Evolutionary conservation across 2,888 invertebrate genomes (phyloP).

Genomic region (Campopleginae sp.): DNA sequence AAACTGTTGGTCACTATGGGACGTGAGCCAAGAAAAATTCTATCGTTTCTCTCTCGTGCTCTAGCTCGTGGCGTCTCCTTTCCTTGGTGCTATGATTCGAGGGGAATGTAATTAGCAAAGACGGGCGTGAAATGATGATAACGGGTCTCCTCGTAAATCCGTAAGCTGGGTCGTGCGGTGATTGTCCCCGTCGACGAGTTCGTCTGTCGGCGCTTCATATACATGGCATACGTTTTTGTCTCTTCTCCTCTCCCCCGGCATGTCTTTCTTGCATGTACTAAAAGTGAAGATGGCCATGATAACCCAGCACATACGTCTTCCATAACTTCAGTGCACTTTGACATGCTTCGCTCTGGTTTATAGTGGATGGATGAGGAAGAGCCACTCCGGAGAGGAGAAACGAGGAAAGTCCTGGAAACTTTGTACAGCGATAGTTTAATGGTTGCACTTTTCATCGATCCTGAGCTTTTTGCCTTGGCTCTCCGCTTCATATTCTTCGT

Average conservation of each 20-base stretch:
- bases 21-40: slow-evolving; percentile 24
- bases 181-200: slow-evolving; percentile 63
- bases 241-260: slow-evolving; percentile 1
- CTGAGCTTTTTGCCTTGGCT: slow-evolving; percentile 23
- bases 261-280: slow-evolving; percentile 30
- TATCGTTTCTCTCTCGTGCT: background rate
- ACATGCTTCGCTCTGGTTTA: slow-evolving; percentile 37
- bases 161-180: slow-evolving; percentile 63
- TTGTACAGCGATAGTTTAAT: slow-evolving; percentile 59
- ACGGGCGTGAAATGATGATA: slow-evolving; percentile 71
- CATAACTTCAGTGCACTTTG: background rate
- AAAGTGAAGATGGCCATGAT: slow-evolving; percentile 10
- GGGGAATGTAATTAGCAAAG: slow-evolving; percentile 76
- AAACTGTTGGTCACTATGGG: background rate
- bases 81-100: slow-evolving; percentile 15
- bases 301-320: slow-evolving; percentile 10
- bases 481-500: slow-evolving; percentile 23
- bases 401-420: slow-evolving; percentile 50
- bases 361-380: slow-evolving; percentile 35
- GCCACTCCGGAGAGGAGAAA: slow-evolving; percentile 55
- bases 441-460: slow-evolving; percentile 49
- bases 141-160: slow-evolving; percentile 74
- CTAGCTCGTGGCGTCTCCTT: slow-evolving; percentile 30
- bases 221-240: slow-evolving; percentile 18
- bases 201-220: slow-evolving; percentile 54